phyloP scores from a whole-genome alignment of 1,140 invertebrate species.

The Lepidurus couesii region DNA sequence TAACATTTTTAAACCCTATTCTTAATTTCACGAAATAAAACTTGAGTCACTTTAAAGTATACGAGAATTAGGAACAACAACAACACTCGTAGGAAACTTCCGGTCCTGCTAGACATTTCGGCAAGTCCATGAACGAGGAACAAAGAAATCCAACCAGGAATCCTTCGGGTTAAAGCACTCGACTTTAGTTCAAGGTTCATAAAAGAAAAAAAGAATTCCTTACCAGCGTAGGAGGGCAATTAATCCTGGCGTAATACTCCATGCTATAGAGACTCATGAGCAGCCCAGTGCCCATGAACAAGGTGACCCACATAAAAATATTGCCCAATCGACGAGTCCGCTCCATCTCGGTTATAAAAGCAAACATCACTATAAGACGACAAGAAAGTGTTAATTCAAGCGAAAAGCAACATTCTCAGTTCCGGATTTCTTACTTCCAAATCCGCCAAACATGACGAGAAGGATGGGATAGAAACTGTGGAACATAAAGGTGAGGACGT shows the following conservation, averaged over 20 bases:
- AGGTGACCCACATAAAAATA: constrained; percentile 69
- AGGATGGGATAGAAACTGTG: constrained; percentile 82
- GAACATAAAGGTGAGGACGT: constrained; percentile 68
- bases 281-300: constrained; percentile 70
- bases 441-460: constrained; percentile 60
- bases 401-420: background rate
- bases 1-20: too few relatives aligned
- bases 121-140: constrained; percentile 58
- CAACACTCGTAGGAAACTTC: background rate
- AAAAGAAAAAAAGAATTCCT: constrained; percentile 32
- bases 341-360: constrained; percentile 51
- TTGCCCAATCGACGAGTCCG: constrained; percentile 53
- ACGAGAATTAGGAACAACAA: too few relatives aligned
- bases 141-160: constrained; percentile 43
- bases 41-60: too few relatives aligned
- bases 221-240: constrained; percentile 55
- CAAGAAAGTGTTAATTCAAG: background rate
- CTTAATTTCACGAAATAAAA: too few relatives aligned
- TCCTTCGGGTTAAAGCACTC: background rate
- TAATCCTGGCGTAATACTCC: constrained; percentile 75
- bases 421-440: constrained; percentile 46
- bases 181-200: background rate
- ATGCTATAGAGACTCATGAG: constrained; percentile 71
- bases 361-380: constrained; percentile 46
- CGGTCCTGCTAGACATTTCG: background rate